Percentiles rank a stretch among this genome's conserved stretches.
Evolutionary conservation across 2,113 vertebrate genomes (phyloP).

Genomic region (Lepus americanus): DNA sequence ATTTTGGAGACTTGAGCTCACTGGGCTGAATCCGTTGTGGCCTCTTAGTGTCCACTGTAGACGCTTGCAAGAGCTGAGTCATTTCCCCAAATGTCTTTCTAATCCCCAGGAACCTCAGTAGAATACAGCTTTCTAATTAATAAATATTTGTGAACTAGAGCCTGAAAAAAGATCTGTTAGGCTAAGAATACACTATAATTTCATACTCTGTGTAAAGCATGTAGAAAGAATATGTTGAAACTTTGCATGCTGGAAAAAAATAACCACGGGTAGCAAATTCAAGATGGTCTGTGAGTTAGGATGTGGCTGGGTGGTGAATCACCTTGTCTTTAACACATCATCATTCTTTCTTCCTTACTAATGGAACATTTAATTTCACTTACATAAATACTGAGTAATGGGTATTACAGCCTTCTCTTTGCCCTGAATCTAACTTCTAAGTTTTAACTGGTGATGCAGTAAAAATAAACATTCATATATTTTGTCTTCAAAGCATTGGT

Average conservation of each 20-base stretch:
- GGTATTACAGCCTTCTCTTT: neutral
- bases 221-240: conserved; percentile 11
- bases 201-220: neutral
- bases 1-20: neutral
- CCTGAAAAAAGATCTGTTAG: neutral
- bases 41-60: neutral
- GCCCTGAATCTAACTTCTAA: conserved; percentile 21
- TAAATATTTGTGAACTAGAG: conserved; percentile 10
- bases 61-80: neutral
- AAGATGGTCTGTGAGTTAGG: neutral
- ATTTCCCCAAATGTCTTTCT: conserved; percentile 33
- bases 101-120: neutral
- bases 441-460: conserved; percentile 47
- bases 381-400: neutral
- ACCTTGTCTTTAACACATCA: neutral
- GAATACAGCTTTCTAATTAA: conserved; percentile 1
- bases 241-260: neutral
- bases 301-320: neutral
- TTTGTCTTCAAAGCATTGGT: conserved; percentile 9
- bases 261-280: neutral
- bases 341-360: neutral
- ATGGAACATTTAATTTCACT: neutral
- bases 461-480: neutral
- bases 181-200: conserved; percentile 26
- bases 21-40: neutral